phyloP scores from a whole-genome alignment of 1,140 invertebrate species.

The Drosophila simulans region DNA sequence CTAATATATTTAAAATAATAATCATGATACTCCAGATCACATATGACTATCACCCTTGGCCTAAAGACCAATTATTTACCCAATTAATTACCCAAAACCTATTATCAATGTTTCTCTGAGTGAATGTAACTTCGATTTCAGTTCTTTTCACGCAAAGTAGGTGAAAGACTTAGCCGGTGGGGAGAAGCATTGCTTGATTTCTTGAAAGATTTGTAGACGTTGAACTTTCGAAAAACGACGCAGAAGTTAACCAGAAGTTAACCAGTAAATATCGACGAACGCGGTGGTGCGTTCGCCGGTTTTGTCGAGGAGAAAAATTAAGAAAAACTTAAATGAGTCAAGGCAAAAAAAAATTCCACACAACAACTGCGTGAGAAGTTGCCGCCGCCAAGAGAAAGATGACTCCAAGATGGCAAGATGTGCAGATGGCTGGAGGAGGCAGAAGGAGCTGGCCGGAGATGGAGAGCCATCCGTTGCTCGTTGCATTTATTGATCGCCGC shows the following conservation, averaged over 20 bases:
- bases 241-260: slow-evolving; percentile 70
- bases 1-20: too few relatives aligned
- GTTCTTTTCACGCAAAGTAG: slow-evolving; percentile 44
- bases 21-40: too few relatives aligned
- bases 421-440: neutral
- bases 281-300: slow-evolving; percentile 30
- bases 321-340: slow-evolving; percentile 81
- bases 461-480: slow-evolving; percentile 34
- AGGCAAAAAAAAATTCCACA: slow-evolving; percentile 66
- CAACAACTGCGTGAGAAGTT: slow-evolving; percentile 81
- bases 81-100: neutral
- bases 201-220: slow-evolving; percentile 77
- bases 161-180: slow-evolving; percentile 64
- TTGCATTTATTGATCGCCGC: slow-evolving; percentile 78
- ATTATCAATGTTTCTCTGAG: neutral
- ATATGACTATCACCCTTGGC: too few relatives aligned
- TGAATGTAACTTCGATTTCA: neutral
- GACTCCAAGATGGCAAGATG: slow-evolving; percentile 12
- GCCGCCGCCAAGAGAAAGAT: slow-evolving; percentile 43
- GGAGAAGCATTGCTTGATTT: slow-evolving; percentile 61
- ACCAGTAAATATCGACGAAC: slow-evolving; percentile 79
- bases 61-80: neutral
- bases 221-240: slow-evolving; percentile 73
- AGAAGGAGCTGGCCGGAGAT: slow-evolving; percentile 14
- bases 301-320: slow-evolving; percentile 59